Evolutionary conservation across 2,888 invertebrate species (phyloP).

Genomic region (Rapana venosa): DNA sequence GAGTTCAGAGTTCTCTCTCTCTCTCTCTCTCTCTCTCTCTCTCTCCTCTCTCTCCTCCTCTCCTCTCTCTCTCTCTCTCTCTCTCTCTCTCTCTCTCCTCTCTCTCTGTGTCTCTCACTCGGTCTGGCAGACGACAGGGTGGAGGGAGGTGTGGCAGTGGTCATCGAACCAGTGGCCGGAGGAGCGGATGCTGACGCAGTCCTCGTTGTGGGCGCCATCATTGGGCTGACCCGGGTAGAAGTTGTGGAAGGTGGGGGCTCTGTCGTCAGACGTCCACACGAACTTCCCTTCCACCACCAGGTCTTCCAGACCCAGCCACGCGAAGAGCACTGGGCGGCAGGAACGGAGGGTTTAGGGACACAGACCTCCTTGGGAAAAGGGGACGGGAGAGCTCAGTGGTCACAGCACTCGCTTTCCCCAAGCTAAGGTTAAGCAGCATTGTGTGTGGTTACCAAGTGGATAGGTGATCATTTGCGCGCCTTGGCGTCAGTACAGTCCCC

Average conservation of each 20-base stretch:
- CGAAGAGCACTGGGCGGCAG: neutral
- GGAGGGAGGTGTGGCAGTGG: neutral
- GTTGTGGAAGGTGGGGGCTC: neutral
- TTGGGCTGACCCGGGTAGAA: neutral
- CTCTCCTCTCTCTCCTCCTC: too few species aligned
- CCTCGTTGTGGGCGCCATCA: neutral
- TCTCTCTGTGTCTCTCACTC: neutral
- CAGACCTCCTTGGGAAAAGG: too few species aligned
- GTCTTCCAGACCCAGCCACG: constrained; percentile 7
- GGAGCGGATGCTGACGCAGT: neutral
- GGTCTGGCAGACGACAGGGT: neutral
- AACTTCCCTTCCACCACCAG: constrained; percentile 7
- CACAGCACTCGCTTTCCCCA: too few species aligned
- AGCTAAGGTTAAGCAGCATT: too few species aligned
- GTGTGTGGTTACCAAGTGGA: too few species aligned
- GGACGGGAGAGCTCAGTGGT: too few species aligned
- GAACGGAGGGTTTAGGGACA: too few species aligned
- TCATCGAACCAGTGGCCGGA: constrained; percentile 13
- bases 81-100: neutral
- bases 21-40: too few species aligned
- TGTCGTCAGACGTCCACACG: constrained; percentile 23
- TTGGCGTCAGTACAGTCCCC: too few species aligned
- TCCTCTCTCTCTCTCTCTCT: too few species aligned
- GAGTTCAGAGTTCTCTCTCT: too few species aligned
- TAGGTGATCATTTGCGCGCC: too few species aligned